Evolutionary conservation across 1,140 invertebrate genomes (phyloP).

Genomic region (Amphibalanus amphitrite): DNA sequence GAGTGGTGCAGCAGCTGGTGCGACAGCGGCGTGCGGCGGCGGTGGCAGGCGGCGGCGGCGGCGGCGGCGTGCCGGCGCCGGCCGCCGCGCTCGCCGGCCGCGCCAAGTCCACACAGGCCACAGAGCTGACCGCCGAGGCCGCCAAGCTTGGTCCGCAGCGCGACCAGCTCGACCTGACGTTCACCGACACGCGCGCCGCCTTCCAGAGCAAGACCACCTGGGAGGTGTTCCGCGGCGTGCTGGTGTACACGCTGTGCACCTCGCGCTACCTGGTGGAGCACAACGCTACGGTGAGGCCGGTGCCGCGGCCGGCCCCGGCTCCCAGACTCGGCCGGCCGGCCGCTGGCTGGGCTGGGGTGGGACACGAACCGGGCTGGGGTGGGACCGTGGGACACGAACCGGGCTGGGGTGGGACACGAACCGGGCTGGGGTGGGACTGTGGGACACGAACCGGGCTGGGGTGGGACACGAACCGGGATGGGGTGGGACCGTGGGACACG

Average conservation of each 20-base stretch:
- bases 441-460: too few species aligned
- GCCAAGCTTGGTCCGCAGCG: constrained; percentile 12
- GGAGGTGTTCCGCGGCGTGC: constrained; percentile 76
- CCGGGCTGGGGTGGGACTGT: too few species aligned
- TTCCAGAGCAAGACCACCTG: constrained; percentile 72
- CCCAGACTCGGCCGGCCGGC: too few species aligned
- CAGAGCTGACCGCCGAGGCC: constrained; percentile 11
- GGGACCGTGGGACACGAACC: too few species aligned
- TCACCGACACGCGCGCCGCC: constrained; percentile 34
- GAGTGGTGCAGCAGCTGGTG: neutral
- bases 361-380: too few species aligned
- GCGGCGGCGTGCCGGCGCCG: constrained; percentile 1
- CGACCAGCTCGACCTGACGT: constrained; percentile 73
- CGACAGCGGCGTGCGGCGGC: constrained; percentile 2
- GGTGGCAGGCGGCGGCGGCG: neutral
- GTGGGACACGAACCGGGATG: too few species aligned
- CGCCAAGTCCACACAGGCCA: constrained; percentile 16
- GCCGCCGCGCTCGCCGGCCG: constrained; percentile 6
- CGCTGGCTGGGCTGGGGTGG: too few species aligned
- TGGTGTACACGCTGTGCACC: constrained; percentile 87
- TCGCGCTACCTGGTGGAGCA: constrained; percentile 78
- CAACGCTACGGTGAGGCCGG: constrained; percentile 62
- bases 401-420: too few species aligned
- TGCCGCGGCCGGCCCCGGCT: too few species aligned
- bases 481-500: too few species aligned